A percentile compares a stretch with the other conserved stretches of the same genome.
Conservation (phyloP, 35 echinoderm and acorn worm genomes). For the Strongylocentrotus purpuratus region DNA sequence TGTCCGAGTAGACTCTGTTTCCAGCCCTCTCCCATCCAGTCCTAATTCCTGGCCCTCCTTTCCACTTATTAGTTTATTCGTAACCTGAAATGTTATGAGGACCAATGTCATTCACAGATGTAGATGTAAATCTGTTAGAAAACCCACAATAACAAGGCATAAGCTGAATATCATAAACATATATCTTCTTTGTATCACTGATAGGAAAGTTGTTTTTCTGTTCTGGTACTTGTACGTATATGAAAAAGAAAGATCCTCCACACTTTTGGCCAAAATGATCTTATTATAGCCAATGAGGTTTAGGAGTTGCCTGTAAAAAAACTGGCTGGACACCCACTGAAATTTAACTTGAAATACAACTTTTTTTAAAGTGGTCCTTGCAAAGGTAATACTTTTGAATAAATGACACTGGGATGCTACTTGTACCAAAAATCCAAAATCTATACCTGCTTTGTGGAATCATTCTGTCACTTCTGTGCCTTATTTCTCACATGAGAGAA, state of each 20-base stretch:
- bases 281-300: neutral
- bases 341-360: too few relatives aligned
- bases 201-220: neutral
- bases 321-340: too few relatives aligned
- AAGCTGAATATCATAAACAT: neutral
- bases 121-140: neutral
- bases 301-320: too few relatives aligned
- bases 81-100: neutral
- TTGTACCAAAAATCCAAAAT: too few relatives aligned
- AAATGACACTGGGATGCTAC: too few relatives aligned
- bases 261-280: neutral
- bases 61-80: neutral
- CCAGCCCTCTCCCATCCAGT: slow-evolving; percentile 6
- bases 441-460: too few relatives aligned
- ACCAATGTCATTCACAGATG: neutral
- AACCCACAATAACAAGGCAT: neutral
- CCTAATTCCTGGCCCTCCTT: slow-evolving; percentile 20
- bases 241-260: neutral
- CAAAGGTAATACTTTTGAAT: too few relatives aligned
- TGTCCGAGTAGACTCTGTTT: neutral
- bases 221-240: neutral
- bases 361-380: too few relatives aligned
- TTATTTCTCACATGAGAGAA: too few relatives aligned
- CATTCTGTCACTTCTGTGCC: too few relatives aligned
- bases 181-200: neutral